Conservation (phyloP, 2,888 invertebrate species). For the Panopea generosa region DNA sequence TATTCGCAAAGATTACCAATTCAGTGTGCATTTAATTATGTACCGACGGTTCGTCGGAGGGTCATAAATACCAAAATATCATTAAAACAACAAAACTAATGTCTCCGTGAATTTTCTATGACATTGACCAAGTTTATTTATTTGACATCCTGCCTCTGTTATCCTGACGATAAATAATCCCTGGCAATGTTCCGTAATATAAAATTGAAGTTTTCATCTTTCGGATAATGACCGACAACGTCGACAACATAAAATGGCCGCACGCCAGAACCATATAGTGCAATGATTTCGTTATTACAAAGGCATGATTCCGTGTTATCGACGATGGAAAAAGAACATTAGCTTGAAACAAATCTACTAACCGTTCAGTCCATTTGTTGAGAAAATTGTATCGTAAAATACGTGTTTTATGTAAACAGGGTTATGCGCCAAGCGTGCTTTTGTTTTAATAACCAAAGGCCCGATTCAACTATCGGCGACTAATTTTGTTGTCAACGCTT, state of each 20-base stretch:
- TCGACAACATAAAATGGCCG: not conserved
- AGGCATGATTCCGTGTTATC: not conserved
- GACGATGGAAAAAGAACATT: not conserved
- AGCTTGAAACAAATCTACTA: not conserved
- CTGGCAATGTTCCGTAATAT: not conserved
- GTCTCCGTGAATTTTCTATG: no score
- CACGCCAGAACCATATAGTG: not conserved
- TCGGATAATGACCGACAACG: not conserved
- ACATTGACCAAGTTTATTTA: not conserved
- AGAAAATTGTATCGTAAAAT: not conserved
- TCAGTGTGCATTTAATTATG: no score
- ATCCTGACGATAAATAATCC: not conserved
- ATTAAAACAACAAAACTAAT: no score
- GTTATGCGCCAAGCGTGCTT: no score
- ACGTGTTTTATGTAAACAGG: conserved; percentile 47
- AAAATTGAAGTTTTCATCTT: not conserved
- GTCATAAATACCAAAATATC: no score
- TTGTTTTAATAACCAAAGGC: conserved; percentile 41
- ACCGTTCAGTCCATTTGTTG: not conserved
- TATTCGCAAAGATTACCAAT: no score
- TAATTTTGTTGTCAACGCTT: conserved; percentile 53
- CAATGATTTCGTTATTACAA: not conserved
- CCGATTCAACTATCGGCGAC: conserved; percentile 24
- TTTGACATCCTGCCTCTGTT: not conserved
- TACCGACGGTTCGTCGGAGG: no score